Conservation (phyloP, 2,113 vertebrate genomes). For the Glaucidium brasilianum region DNA sequence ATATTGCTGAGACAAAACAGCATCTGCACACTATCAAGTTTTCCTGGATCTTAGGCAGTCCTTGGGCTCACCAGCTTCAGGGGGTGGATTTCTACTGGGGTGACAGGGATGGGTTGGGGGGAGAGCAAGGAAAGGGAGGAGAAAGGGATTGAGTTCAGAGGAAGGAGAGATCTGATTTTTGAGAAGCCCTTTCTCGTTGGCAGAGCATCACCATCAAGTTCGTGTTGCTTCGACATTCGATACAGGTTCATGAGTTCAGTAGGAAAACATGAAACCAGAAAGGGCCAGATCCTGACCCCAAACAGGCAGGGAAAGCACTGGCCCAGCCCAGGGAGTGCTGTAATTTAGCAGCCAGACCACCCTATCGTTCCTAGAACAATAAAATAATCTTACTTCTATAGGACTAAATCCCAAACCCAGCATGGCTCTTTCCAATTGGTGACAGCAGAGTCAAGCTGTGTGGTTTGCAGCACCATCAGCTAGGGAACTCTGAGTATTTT, state of each 20-base stretch:
- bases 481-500: neutral
- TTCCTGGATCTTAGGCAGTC: neutral
- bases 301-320: neutral
- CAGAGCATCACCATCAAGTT: slow-evolving; percentile 34
- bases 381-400: slow-evolving; percentile 40
- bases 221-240: slow-evolving; percentile 37
- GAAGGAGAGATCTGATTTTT: neutral
- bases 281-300: slow-evolving; percentile 49
- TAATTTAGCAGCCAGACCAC: slow-evolving; percentile 50
- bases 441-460: slow-evolving; percentile 11
- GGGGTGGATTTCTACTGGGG: neutral
- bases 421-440: slow-evolving; percentile 2
- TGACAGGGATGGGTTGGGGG: neutral
- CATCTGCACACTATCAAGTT: slow-evolving; percentile 56
- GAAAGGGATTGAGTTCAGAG: neutral
- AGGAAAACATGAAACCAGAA: slow-evolving; percentile 53
- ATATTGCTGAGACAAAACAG: neutral
- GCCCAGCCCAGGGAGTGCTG: slow-evolving; percentile 20
- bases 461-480: neutral
- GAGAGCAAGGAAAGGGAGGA: neutral
- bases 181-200: neutral
- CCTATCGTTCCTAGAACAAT: slow-evolving; percentile 37
- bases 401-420: neutral
- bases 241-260: slow-evolving; percentile 63
- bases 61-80: neutral